Conservation (phyloP, 2,113 vertebrate species). For the Chaetodon trifascialis region DNA sequence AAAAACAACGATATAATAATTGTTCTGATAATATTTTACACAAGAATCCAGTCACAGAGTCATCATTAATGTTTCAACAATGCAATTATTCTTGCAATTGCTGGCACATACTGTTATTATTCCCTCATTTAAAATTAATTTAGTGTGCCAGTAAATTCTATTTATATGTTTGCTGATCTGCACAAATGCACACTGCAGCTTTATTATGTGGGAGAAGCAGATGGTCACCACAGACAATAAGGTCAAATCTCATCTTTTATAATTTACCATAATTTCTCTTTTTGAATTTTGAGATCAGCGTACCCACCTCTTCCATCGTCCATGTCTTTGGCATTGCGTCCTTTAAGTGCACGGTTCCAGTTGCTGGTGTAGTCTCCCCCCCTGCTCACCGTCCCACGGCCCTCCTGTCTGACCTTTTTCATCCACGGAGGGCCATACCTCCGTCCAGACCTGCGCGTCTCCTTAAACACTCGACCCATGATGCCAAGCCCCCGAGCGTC, state of each 20-base stretch:
- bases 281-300: neutral
- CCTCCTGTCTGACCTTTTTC: constrained; percentile 83
- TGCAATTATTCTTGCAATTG: neutral
- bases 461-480: constrained; percentile 86
- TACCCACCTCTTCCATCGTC: constrained; percentile 93
- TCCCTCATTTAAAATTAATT: neutral
- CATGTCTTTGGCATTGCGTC: constrained; percentile 86
- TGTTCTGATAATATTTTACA: constrained; percentile 8
- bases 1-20: constrained; percentile 10
- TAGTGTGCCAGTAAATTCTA: neutral
- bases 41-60: neutral
- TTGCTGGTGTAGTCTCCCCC: constrained; percentile 83
- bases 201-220: neutral
- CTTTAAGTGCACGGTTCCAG: constrained; percentile 87
- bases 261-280: neutral
- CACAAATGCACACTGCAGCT: neutral
- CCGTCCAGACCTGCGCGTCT: constrained; percentile 65
- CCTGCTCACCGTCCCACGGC: constrained; percentile 65
- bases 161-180: neutral
- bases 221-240: neutral
- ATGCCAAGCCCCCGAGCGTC: constrained; percentile 84
- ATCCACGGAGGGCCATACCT: constrained; percentile 87
- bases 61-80: constrained; percentile 28
- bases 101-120: constrained; percentile 21
- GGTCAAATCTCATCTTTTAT: neutral